Evolutionary conservation across 2,888 invertebrate genomes (phyloP).

Genomic region (Yponomeuta evonymella): DNA sequence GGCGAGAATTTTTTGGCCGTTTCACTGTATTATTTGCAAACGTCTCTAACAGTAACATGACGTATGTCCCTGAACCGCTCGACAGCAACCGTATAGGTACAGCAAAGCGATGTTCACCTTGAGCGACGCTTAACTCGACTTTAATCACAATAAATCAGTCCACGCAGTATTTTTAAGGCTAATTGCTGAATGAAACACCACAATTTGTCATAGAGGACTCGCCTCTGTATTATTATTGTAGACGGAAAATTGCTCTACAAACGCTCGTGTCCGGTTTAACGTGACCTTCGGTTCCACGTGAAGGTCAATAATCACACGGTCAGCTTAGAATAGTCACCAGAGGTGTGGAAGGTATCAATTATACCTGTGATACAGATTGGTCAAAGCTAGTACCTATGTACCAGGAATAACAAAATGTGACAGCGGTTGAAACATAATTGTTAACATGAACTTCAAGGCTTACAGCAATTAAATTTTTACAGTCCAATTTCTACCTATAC

Average conservation of each 20-base stretch:
- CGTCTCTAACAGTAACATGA: too few relatives aligned
- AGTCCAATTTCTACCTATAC: too few relatives aligned
- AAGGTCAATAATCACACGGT: neutral
- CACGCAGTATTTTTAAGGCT: neutral
- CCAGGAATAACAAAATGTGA: neutral
- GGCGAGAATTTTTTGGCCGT: too few relatives aligned
- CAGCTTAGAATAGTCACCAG: neutral
- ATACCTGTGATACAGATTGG: neutral
- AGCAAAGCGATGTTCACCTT: neutral
- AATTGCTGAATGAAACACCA: conserved; percentile 8
- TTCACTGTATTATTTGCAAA: too few relatives aligned
- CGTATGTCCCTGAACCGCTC: too few relatives aligned
- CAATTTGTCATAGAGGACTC: conserved; percentile 28
- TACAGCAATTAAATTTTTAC: too few relatives aligned
- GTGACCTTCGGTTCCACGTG: neutral
- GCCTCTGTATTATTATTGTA: conserved; percentile 20
- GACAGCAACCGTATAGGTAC: too few relatives aligned
- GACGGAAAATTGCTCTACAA: conserved; percentile 24
- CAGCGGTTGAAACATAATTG: too few relatives aligned
- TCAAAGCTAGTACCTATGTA: neutral
- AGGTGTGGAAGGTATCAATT: neutral
- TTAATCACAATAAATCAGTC: conserved; percentile 3
- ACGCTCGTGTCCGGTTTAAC: conserved; percentile 7
- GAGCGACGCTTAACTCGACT: neutral
- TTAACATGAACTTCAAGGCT: too few relatives aligned